Conservation (phyloP, 37 sponge, comb jelly and placozoan species). For the Bolinopsis microptera region DNA sequence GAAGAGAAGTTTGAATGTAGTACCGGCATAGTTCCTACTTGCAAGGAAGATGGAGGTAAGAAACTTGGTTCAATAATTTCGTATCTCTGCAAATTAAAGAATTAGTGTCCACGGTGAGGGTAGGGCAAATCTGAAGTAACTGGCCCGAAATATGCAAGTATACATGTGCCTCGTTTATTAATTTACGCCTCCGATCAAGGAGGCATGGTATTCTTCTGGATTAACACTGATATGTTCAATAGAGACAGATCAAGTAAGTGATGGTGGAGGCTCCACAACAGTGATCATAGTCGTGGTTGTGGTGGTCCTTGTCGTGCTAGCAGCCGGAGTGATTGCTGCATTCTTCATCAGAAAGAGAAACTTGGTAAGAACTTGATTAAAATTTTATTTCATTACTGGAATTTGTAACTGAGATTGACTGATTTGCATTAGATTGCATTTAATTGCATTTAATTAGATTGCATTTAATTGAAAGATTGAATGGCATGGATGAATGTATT, state of each 20-base stretch:
- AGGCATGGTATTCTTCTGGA: too few relatives aligned
- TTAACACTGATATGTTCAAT: not conserved
- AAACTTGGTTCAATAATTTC: too few relatives aligned
- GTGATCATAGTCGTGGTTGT: not conserved
- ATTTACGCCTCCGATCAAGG: too few relatives aligned
- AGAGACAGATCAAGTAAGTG: not conserved
- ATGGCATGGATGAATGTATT: too few relatives aligned
- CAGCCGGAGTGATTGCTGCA: not conserved
- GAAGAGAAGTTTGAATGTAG: not conserved
- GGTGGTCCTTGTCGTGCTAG: not conserved
- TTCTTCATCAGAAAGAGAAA: conserved; percentile 10
- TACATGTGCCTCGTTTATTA: too few relatives aligned
- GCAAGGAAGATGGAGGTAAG: not conserved
- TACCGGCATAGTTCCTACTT: not conserved
- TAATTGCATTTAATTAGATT: too few relatives aligned
- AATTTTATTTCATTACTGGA: not conserved
- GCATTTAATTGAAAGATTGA: too few relatives aligned
- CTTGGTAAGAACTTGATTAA: not conserved
- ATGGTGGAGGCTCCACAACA: not conserved
- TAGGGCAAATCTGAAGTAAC: not conserved
- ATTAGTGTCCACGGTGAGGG: not conserved
- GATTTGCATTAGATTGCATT: too few relatives aligned
- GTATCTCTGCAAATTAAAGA: not conserved
- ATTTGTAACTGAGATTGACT: too few relatives aligned
- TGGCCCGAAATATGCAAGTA: too few relatives aligned